phyloP scores from a whole-genome alignment of 2,888 invertebrate species.

The Idaea aversata region DNA sequence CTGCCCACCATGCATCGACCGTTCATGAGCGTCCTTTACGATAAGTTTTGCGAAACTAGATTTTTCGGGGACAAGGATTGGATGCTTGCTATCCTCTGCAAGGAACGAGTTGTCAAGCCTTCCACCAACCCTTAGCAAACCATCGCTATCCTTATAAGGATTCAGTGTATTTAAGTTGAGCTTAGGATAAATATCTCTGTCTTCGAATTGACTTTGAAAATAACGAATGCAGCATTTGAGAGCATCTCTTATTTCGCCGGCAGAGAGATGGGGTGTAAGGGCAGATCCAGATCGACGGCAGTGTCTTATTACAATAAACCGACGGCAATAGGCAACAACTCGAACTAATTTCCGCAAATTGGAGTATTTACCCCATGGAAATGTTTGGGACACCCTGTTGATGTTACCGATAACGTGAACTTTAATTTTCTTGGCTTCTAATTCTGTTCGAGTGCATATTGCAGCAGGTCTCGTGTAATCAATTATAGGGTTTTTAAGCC shows the following conservation, averaged over 20 bases:
- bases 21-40: slow-evolving; percentile 9
- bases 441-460: not conserved
- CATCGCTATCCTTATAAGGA: not conserved
- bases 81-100: not conserved
- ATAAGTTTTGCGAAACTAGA: not conserved
- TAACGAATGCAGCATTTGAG: not conserved
- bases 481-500: slow-evolving; percentile 3
- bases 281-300: not conserved
- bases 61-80: not conserved
- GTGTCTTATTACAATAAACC: not conserved
- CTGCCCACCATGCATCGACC: slow-evolving; percentile 10
- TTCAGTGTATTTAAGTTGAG: not conserved
- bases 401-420: not conserved
- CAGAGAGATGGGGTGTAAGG: not conserved
- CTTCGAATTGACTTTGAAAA: not conserved
- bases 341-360: not conserved
- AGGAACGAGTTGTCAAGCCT: not conserved
- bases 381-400: not conserved
- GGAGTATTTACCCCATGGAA: not conserved
- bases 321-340: not conserved
- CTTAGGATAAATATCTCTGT: not conserved
- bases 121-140: slow-evolving; percentile 3
- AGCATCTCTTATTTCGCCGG: not conserved
- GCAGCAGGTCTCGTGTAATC: slow-evolving; percentile 1
- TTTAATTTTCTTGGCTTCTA: slow-evolving; percentile 1